Evolutionary conservation across 23 tunicate species (phyloP), one percentile per base, ranked within the genome.

Genomic region (Trididemnum nubilum): DNA sequence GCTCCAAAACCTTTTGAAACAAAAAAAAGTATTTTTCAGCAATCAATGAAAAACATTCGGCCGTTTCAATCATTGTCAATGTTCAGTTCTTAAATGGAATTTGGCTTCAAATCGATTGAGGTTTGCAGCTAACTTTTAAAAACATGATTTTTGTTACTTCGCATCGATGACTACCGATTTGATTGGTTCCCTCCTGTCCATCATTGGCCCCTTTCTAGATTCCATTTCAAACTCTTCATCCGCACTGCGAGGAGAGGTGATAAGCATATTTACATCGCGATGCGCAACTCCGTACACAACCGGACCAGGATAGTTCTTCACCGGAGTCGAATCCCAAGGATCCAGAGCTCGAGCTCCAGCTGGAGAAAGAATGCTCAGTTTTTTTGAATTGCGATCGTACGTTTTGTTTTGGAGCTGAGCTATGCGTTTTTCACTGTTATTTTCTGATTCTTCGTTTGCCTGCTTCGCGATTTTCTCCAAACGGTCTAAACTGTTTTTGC

Each of bases 211-310:
- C 29, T 83, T 77, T 64, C 97, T 78, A 0, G 85, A 72, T 71
- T 92, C 97, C 97, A 92, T 92, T 72, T 92, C 92, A 36, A 92
- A 92, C 36, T 86, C 92, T 78, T 92, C 97, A 26, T 82, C 92
- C 35, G 87, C 92, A 58, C 72, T 65, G 0, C 97, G 65, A 2
- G 88, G 82, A 57, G 83, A 59, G 23, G 96, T 91, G 34, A 85
- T 57, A 71, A 91, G 24, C 36, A 86, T 38, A 33, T 37, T 59
- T 15, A 71, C 79, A 44, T 90, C 95, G 1, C 85, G 40, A 26
- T 51, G 58, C 7, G 89, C 31, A 1, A 90, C 72, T 31, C 95
- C 95, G 36, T 66, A 71, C 1, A 85, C 82, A 1, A 60, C 33
- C 7, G 77, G 52, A 32, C 78, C 70, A 30, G n/a, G 66, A 40